Conservation (phyloP, 2,888 invertebrate species). For the Pristionchus arcanus region DNA sequence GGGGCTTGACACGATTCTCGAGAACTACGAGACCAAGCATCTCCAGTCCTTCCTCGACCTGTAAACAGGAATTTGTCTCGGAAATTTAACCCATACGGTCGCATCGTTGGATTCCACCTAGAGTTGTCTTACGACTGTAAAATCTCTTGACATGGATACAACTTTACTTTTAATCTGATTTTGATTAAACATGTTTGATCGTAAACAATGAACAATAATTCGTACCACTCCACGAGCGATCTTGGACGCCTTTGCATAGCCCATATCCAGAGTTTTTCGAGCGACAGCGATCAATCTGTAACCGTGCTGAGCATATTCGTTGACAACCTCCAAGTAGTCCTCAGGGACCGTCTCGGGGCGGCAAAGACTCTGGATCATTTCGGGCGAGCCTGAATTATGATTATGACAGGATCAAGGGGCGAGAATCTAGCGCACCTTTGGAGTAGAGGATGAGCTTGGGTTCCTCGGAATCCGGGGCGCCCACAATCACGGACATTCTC, state of each 20-base stretch:
- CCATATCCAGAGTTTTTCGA: conserved; percentile 79
- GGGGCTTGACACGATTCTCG: conserved; percentile 89
- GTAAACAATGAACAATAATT: too few species aligned
- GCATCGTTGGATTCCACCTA: too few species aligned
- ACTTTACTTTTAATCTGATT: too few species aligned
- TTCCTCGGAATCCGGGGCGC: conserved; percentile 73
- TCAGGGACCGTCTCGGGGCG: conserved; percentile 80
- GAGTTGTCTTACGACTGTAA: too few species aligned
- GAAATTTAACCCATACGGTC: too few species aligned
- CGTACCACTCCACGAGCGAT: conserved; percentile 26
- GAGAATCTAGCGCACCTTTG: conserved; percentile 46
- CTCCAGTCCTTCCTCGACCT: conserved; percentile 52
- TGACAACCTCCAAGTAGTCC: conserved; percentile 80
- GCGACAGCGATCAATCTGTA: conserved; percentile 82
- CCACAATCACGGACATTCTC: conserved; percentile 82
- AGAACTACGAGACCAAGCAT: conserved; percentile 79
- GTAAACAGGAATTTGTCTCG: not conserved
- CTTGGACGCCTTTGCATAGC: conserved; percentile 76
- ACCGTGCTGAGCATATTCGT: conserved; percentile 81
- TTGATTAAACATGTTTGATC: too few species aligned
- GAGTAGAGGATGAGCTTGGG: conserved; percentile 62
- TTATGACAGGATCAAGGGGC: too few species aligned
- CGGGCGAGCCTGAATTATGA: conserved; percentile 82
- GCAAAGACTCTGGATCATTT: conserved; percentile 81
- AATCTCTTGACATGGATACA: too few species aligned